These are phyloP conservation scores for Tridacna crocea DNA, from an alignment of 2,888 invertebrate genomes.

Conservation along the genomic window DNA sequence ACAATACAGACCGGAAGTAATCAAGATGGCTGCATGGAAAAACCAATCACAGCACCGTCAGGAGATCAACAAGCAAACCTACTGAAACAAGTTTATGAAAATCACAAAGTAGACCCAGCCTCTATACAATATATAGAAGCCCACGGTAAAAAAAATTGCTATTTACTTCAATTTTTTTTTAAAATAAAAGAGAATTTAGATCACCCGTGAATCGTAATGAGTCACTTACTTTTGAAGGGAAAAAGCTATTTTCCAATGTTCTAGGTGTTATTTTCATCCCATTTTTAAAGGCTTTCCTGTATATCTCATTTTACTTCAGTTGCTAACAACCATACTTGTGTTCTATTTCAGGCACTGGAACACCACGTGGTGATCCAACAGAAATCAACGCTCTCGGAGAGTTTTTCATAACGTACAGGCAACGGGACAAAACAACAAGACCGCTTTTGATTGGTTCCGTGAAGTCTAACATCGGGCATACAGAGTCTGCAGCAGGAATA, in stretches of 20 bases:
- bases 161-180: too few species aligned
- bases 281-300: neutral
- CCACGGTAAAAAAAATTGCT: constrained; percentile 31
- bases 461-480: constrained; percentile 72
- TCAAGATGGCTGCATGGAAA: constrained; percentile 53
- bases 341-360: constrained; percentile 68
- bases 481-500: constrained; percentile 69
- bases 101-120: constrained; percentile 33
- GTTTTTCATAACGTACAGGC: constrained; percentile 48
- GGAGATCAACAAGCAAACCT: constrained; percentile 49
- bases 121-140: constrained; percentile 51
- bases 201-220: neutral
- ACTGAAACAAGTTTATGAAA: constrained; percentile 35
- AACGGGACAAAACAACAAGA: neutral
- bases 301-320: neutral
- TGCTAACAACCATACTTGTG: too few species aligned
- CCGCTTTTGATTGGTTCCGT: constrained; percentile 66
- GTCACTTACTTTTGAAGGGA: neutral
- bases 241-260: neutral
- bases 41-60: constrained; percentile 59
- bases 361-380: constrained; percentile 68
- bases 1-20: constrained; percentile 51
- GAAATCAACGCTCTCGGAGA: constrained; percentile 64
- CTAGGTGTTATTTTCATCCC: neutral
- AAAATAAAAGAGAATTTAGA: too few species aligned